Base-by-base conservation (phyloP, 1,140 invertebrate genomes). In the Drosophila repleta region DNA sequence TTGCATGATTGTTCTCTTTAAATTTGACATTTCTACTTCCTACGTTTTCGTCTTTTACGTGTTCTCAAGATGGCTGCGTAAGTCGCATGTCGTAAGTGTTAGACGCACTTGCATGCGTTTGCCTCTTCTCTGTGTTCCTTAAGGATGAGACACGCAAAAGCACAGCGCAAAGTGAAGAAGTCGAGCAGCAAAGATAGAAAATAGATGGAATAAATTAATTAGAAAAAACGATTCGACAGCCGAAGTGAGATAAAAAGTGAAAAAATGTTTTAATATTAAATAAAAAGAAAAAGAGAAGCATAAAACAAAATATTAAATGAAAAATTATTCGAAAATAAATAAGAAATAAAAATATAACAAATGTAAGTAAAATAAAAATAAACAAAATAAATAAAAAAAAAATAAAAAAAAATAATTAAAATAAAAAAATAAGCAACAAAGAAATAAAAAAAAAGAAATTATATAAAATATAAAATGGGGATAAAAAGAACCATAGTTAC, bases 21-120 rank as follows among this genome's bases (percentile, higher is more conserved):
- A 15, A 41, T 29, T 17, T 26, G 11, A 51, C 13, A 48, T 24
- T 53, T 53, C 10, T 51, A 4, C 20, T 32, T 15, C 13, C 4
- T 21, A 8, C 29, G 26, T 15, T 20, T 41, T 56, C n/a, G 1
- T 29, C 4, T 29, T 29, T n/a, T 49, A 0, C 13, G 24, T 51
- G 6, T 10, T 41, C 15, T 41, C 37, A 56, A 56, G 39, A 56
- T 56, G 37, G 53, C 53, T 21, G 7, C 13, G 52, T 15, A 41
- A n/a, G 4, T 53, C 13, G 52, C 10, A 41, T 8, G 4, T 53
- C 51, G 18, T 53, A 32, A 53, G 4, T 37, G 51, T 20, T 13
- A 13, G 20, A 35, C 51, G 21, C 13, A 49, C 45, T 5, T 46
- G 4, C 8, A 46, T 49, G 48, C 7, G 4, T 51, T 20, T 24